Evolutionary conservation across 1,140 invertebrate genomes (phyloP).

Genomic region (Drosophila erecta): DNA sequence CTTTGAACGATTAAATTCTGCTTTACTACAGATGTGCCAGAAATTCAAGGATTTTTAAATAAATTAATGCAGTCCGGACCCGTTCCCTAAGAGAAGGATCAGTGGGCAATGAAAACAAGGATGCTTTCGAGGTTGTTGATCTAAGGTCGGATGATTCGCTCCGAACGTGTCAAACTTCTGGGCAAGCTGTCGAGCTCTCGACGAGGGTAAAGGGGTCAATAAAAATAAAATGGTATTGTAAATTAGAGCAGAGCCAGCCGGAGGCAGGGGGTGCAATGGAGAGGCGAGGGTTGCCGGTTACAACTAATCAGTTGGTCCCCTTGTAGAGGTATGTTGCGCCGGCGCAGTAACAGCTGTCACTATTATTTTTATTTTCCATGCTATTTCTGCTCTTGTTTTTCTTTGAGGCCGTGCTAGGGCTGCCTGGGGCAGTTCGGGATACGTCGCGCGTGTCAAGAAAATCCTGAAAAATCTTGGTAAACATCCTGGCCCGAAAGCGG

Average conservation of each 20-base stretch:
- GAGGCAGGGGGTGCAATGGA: slow-evolving; percentile 11
- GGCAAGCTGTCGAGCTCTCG: neutral
- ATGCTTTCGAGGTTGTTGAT: neutral
- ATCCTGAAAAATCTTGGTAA: slow-evolving; percentile 33
- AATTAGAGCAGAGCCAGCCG: slow-evolving; percentile 59
- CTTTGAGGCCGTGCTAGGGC: slow-evolving; percentile 16
- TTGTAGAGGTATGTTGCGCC: slow-evolving; percentile 35
- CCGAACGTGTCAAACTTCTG: neutral
- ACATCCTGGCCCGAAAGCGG: slow-evolving; percentile 16
- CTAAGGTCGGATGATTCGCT: neutral
- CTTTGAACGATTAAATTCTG: no score
- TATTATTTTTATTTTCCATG: slow-evolving; percentile 21
- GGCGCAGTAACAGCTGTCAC: slow-evolving; percentile 64
- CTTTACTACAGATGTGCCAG: no score
- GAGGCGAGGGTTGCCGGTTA: slow-evolving; percentile 42
- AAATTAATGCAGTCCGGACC: no score
- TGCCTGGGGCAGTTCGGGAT: slow-evolving; percentile 9
- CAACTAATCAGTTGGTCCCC: slow-evolving; percentile 53
- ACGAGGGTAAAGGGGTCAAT: neutral
- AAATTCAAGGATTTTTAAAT: no score
- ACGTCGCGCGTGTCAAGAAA: slow-evolving; percentile 59
- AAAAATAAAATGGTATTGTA: slow-evolving; percentile 39
- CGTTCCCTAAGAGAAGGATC: neutral
- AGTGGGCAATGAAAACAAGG: neutral
- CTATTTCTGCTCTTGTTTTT: slow-evolving; percentile 22